These are phyloP conservation scores for Noctua janthe DNA, from an alignment of 2,888 invertebrate species.

Conservation along the genomic window DNA sequence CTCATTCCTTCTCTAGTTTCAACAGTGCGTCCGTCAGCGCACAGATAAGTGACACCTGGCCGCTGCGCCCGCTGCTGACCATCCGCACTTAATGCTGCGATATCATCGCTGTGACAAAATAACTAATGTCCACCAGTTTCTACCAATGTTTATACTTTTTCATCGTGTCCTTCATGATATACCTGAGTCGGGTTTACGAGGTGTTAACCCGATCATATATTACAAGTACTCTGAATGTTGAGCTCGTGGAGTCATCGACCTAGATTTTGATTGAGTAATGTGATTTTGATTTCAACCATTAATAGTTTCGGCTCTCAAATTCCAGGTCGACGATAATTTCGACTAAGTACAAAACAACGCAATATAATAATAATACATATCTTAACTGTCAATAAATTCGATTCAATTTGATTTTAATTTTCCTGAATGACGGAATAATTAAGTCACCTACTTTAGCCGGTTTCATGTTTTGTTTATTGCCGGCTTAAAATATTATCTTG, in stretches of 20 bases:
- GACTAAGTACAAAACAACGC: conserved; percentile 47
- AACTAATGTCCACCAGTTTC: conserved; percentile 59
- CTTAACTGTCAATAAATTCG: conserved; percentile 78
- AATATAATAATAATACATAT: conserved; percentile 68
- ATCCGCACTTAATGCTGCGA: conserved; percentile 64
- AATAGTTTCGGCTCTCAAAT: conserved; percentile 50
- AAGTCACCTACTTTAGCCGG: conserved; percentile 77
- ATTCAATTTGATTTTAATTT: conserved; percentile 79
- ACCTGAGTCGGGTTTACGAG: neutral
- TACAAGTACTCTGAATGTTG: conserved; percentile 15
- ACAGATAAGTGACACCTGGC: conserved; percentile 77
- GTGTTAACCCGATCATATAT: conserved; percentile 4
- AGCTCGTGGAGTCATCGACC: conserved; percentile 20
- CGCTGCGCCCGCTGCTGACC: conserved; percentile 60
- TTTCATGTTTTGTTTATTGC: conserved; percentile 81
- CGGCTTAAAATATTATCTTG: conserved; percentile 76
- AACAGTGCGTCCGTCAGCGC: conserved; percentile 75
- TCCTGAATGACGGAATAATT: conserved; percentile 82
- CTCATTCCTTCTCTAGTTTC: conserved; percentile 82
- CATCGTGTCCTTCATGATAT: conserved; percentile 45
- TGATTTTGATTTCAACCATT: conserved; percentile 48
- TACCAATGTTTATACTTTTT: conserved; percentile 60
- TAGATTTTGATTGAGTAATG: conserved; percentile 54
- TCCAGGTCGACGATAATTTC: conserved; percentile 49
- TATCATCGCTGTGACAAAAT: conserved; percentile 66